These are phyloP conservation scores for Drosophila sechellia DNA, from an alignment of 1,140 invertebrate species.

Conservation along the genomic window DNA sequence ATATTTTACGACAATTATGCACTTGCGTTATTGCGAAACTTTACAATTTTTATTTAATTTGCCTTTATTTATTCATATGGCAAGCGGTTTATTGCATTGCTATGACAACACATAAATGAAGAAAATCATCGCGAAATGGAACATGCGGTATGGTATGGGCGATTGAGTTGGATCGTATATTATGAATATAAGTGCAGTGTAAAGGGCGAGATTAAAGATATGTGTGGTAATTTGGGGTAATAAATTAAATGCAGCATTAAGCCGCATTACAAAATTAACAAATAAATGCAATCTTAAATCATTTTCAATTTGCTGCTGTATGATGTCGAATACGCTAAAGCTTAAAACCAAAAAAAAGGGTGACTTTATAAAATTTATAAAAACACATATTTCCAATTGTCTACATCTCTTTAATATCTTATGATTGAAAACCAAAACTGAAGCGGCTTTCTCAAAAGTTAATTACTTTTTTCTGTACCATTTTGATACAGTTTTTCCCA, in stretches of 20 bases:
- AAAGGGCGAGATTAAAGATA: neutral
- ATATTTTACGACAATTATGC: slow-evolving; percentile 54
- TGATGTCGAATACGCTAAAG: neutral
- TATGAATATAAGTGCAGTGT: slow-evolving; percentile 1
- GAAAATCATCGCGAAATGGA: neutral
- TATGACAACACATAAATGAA: slow-evolving; percentile 45
- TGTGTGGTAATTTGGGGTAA: slow-evolving; percentile 1
- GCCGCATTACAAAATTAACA: neutral
- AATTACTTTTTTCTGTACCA: too few species aligned
- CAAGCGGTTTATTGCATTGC: slow-evolving; percentile 55
- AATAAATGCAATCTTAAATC: neutral
- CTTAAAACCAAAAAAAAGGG: neutral
- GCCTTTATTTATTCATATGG: slow-evolving; percentile 74
- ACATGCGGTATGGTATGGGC: neutral
- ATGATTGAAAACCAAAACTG: neutral
- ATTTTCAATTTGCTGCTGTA: neutral
- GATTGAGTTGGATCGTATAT: slow-evolving; percentile 1
- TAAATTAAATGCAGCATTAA: neutral
- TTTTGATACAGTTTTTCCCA: neutral
- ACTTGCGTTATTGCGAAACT: slow-evolving; percentile 48
- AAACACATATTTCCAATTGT: too few species aligned
- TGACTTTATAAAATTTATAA: neutral
- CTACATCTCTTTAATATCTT: too few species aligned
- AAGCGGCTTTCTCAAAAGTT: too few species aligned
- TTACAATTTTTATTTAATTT: slow-evolving; percentile 72